These are phyloP conservation scores for Notocelia uddmanniana DNA, from an alignment of 2,888 invertebrate species.

Conservation along the genomic window DNA sequence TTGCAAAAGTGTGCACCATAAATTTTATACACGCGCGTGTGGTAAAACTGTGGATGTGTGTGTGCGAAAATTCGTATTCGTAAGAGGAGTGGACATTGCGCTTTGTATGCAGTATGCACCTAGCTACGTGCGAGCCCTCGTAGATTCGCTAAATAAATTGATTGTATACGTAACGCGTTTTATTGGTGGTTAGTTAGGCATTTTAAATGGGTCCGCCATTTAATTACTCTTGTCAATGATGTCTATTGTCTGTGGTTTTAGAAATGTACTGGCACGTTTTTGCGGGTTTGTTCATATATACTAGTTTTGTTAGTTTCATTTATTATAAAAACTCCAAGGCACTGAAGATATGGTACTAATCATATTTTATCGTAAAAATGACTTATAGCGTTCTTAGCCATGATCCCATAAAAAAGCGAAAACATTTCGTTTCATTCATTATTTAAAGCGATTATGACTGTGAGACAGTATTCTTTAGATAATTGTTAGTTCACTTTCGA, in stretches of 20 bases:
- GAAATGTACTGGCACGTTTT: not conserved
- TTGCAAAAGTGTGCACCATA: conserved; percentile 85
- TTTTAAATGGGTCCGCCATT: conserved; percentile 59
- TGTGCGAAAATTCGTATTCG: conserved; percentile 81
- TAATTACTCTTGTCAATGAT: conserved; percentile 38
- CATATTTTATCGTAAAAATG: not conserved
- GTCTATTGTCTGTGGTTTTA: conserved; percentile 20
- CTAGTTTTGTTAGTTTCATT: not conserved
- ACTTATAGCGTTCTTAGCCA: no score
- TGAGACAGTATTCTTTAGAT: not conserved
- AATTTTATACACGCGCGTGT: conserved; percentile 84
- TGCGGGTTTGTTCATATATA: not conserved
- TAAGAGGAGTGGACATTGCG: conserved; percentile 80
- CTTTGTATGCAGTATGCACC: conserved; percentile 71
- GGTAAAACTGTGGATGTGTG: conserved; percentile 78
- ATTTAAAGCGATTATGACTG: not conserved
- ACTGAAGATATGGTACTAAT: not conserved
- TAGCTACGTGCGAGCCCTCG: conserved; percentile 54
- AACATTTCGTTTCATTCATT: no score
- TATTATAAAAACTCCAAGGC: not conserved
- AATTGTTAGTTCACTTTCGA: not conserved
- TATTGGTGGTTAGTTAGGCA: conserved; percentile 65
- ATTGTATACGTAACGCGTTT: conserved; percentile 57
- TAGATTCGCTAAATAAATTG: conserved; percentile 74
- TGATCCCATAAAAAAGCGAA: no score